Evolutionary conservation across 1,140 invertebrate genomes (phyloP).

Genomic region (Amyelois transitella): DNA sequence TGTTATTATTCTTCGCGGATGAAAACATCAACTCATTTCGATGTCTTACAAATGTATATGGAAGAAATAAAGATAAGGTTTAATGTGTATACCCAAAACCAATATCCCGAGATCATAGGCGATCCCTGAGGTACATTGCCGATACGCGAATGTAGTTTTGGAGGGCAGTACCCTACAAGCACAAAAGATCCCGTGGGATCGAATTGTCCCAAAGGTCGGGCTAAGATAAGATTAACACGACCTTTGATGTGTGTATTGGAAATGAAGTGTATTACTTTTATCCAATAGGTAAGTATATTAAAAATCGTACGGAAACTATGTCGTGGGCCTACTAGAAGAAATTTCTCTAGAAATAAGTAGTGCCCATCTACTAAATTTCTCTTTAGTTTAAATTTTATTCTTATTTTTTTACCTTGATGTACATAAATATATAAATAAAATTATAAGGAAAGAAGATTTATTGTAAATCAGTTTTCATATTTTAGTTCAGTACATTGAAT

Average conservation of each 20-base stretch:
- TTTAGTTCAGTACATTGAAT: too few species aligned
- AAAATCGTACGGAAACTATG: too few species aligned
- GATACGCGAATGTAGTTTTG: constrained; percentile 6
- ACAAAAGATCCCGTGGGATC: constrained; percentile 4
- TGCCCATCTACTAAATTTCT: too few species aligned
- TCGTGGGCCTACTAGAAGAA: too few species aligned
- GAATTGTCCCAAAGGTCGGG: constrained; percentile 7
- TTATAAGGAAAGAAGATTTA: too few species aligned
- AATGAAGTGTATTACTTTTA: neutral
- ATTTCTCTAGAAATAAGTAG: too few species aligned
- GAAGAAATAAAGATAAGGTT: neutral
- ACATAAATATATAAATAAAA: too few species aligned
- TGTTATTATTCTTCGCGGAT: neutral
- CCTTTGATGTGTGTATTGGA: constrained; percentile 7
- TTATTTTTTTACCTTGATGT: too few species aligned
- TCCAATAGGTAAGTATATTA: neutral
- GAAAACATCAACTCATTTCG: neutral
- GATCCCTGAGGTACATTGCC: neutral
- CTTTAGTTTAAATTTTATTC: too few species aligned
- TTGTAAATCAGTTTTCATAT: too few species aligned
- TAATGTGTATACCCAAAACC: neutral
- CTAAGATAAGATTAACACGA: constrained; percentile 13
- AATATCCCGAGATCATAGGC: neutral
- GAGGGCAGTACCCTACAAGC: constrained; percentile 4
- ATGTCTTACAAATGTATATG: neutral